A percentile compares a stretch with the other conserved stretches of the same genome.
These are phyloP conservation scores for Chaetorhynchus papuensis DNA, from an alignment of 2,113 vertebrate genomes.

Conservation along the genomic window DNA sequence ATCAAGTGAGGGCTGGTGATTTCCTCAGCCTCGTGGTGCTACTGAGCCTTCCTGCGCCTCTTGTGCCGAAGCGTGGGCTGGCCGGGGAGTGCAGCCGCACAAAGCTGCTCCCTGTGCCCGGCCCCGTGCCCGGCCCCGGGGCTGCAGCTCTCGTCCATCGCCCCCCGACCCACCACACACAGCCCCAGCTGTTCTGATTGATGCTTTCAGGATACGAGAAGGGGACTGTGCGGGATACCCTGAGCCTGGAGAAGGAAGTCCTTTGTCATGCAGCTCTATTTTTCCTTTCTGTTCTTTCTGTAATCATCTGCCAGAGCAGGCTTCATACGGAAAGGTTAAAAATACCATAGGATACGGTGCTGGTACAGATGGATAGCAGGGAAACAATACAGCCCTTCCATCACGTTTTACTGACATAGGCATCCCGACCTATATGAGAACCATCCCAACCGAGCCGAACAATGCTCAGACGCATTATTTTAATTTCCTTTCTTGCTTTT, in stretches of 20 bases:
- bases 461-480: background rate
- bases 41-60: background rate
- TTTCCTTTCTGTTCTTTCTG: background rate
- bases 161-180: background rate
- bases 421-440: background rate
- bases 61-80: fast-evolving
- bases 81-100: fast-evolving
- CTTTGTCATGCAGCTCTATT: background rate
- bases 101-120: background rate
- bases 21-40: background rate
- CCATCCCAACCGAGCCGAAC: background rate
- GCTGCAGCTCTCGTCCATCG: background rate
- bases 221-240: too few relatives aligned
- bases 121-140: too few relatives aligned
- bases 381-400: background rate
- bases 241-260: background rate
- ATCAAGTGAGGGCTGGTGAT: background rate
- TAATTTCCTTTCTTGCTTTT: background rate
- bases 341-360: background rate
- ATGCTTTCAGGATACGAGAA: background rate
- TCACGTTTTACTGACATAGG: background rate
- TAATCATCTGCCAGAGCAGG: background rate
- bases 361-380: background rate
- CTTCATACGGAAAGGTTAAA: background rate
- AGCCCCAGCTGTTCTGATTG: background rate